Evolutionary conservation across 92 coral and sea anemone species (phyloP), one percentile per base, ranked within the genome.

Genomic region (Isaurus tuberculatus): DNA sequence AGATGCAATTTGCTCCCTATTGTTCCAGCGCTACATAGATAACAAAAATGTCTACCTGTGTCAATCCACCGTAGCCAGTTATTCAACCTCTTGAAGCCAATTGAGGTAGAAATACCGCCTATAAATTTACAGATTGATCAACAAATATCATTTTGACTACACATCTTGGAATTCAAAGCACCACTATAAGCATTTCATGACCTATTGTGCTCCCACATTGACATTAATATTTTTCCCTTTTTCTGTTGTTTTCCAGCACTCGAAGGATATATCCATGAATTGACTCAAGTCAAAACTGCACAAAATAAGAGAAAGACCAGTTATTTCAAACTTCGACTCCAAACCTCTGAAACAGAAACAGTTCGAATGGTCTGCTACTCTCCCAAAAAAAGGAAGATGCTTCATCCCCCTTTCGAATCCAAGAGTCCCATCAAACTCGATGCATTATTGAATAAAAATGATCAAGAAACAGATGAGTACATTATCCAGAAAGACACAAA

Each of bases 301-400:
- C 51, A 44, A 44, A 44, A 44, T 44, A 44, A 44, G 51, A 44
- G 51, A 27, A 57, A 23, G 65, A 19, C 65, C 26, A 57, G 28
- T 23, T 57, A 57, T 57, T 44, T 44, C 51, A 27, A 57, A 19
- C 28, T 57, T 23, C 65, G 28, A 23, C 65, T 57, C 22, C 84
- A 79, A 79, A 79, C 84, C 22, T 60, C 57, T 70, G 36, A 70
- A 16, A 26, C 30, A 44, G 67, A 83, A 40, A 43, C 27, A 40
- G 79, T 70, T 33, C 69, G 86, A 31, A 16, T 53, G 37, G 86
- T 83, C 17, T 83, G 86, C 63, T 83, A 83, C 69, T 69, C 79
- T 69, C 86, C 86, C 31, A 83, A 83, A 73, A 48, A 83, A 58
- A 68, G 86, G 44, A 32, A 31, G 49, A 46, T 8, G 16, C 66